phyloP scores from a whole-genome alignment of 2,113 vertebrate species.

The Physeter macrocephalus region DNA sequence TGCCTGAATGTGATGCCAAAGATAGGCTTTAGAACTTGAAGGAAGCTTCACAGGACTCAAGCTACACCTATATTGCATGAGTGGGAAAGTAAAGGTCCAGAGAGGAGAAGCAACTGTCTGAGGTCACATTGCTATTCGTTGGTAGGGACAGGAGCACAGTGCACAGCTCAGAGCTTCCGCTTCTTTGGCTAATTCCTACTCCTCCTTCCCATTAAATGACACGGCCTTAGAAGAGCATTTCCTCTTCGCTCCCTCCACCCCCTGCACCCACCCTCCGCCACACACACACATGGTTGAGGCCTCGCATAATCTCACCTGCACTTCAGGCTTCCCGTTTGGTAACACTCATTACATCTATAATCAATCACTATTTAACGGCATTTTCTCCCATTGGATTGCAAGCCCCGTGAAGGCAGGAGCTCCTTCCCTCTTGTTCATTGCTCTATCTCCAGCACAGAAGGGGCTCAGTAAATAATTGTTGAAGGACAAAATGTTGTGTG shows the following conservation, averaged over 20 bases:
- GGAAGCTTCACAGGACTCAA: neutral
- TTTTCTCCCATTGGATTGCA: neutral
- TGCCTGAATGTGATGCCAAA: neutral
- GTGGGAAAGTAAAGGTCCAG: neutral
- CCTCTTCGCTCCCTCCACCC: neutral
- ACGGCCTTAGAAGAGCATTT: neutral
- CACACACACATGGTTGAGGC: neutral
- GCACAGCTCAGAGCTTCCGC: neutral
- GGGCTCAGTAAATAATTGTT: neutral
- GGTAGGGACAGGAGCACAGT: neutral
- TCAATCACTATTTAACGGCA: neutral
- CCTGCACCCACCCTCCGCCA: fast-evolving
- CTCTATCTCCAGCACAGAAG: neutral
- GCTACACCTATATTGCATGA: neutral
- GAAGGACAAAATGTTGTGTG: too few relatives aligned
- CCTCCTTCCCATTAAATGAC: neutral
- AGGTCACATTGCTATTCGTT: too few relatives aligned
- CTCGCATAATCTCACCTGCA: neutral
- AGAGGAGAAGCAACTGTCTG: neutral
- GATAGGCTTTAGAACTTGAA: neutral
- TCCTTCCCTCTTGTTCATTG: neutral
- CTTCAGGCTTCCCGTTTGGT: neutral
- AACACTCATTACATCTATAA: neutral
- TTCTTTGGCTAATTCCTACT: neutral
- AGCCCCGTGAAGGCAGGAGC: neutral